Base-by-base conservation (phyloP, 2,888 invertebrate species). In the Epirrita christyi region DNA sequence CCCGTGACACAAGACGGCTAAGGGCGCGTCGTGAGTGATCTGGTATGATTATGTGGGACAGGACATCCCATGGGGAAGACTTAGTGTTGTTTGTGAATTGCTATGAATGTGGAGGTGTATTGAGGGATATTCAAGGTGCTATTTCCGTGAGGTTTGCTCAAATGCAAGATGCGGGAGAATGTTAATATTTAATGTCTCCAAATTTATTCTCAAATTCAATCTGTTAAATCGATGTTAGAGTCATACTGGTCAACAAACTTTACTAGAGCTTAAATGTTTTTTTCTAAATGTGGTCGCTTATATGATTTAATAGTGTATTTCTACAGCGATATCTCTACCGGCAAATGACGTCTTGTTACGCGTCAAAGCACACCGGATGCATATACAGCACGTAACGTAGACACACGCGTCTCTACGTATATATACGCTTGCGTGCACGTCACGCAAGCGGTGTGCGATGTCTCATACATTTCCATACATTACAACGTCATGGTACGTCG, bases 71-170 rank as follows among this genome's bases (percentile, higher is more conserved):
- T 36, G 34, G 45, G n/a, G 21, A 37, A 36, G n/a, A 28, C 8
- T n/a, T 32, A 9, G 4, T 32, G 10, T 6, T 11, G n/a, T 36
- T n/a, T n/a, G 38, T 8, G 14, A 38, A 6, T 11, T 36, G 38
- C n/a, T 15, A 29, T n/a, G 27, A 13, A 32, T 32, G 38, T 9
- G 15, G 0, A 38, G 9, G 52, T 10, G 14, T 8, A 29, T 36
- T 29, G 8, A 13, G 36, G 28, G 52, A 10, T 15, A 37, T 11
- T 43, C 13, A 27, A 29, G 41, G 37, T 52, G 57, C 49, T 14
- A 28, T 50, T 54, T 54, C 54, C 59, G 54, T 42, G 59, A 44
- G 43, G 37, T 32, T 36, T 45, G 49, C 44, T 42, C 36, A 38
- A 48, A 1, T 21, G 11, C 2, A 14, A 34, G 6, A 29, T n/a